phyloP scores from a whole-genome alignment of 2,113 vertebrate species.

The Nothobranchius kuhntae region DNA sequence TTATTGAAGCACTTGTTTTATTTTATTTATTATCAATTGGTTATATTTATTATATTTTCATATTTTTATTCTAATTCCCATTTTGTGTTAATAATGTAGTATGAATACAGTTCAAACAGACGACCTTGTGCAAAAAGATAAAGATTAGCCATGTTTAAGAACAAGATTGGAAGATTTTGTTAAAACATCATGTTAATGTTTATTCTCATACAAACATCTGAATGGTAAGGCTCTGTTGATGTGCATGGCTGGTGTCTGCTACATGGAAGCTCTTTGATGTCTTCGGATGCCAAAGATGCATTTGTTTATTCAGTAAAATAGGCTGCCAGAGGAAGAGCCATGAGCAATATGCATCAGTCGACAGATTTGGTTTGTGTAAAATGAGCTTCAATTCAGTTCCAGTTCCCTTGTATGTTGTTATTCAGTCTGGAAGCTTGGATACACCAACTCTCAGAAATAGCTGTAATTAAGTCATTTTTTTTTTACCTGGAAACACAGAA shows the following conservation, averaged over 20 bases:
- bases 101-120: too few relatives aligned
- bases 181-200: background rate
- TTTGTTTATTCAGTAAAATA: constrained; percentile 60
- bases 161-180: background rate
- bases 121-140: background rate
- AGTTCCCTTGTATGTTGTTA: constrained; percentile 51
- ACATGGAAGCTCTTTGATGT: constrained; percentile 40
- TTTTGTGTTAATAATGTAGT: too few relatives aligned
- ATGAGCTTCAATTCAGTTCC: constrained; percentile 47
- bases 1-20: too few relatives aligned
- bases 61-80: too few relatives aligned
- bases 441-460: constrained; percentile 40
- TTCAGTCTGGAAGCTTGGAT: constrained; percentile 53
- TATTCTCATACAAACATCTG: background rate
- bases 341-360: constrained; percentile 38
- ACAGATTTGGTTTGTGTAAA: constrained; percentile 53
- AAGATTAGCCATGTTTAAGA: background rate
- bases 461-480: constrained; percentile 63
- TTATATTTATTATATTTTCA: too few relatives aligned
- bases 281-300: constrained; percentile 27
- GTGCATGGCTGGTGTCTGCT: constrained; percentile 27
- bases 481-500: constrained; percentile 46
- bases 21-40: too few relatives aligned
- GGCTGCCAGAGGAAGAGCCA: constrained; percentile 31
- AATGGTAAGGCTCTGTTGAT: constrained; percentile 19